phyloP scores from a whole-genome alignment of 2,888 invertebrate species.

The Callyntrura guangdongensis region DNA sequence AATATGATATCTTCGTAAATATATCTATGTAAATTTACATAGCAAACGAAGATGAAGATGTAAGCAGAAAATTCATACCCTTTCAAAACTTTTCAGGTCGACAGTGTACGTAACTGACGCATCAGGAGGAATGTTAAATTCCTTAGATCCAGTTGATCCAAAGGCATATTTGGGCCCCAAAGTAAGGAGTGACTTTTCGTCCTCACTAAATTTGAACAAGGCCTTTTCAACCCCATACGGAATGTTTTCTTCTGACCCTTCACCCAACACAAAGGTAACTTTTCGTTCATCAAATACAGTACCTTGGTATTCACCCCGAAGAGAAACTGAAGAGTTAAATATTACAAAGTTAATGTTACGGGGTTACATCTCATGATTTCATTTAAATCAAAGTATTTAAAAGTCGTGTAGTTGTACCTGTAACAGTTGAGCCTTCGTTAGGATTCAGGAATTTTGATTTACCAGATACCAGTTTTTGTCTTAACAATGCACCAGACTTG shows the following conservation, averaged over 20 bases:
- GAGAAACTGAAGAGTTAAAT: conserved; percentile 89
- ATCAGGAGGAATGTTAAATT: conserved; percentile 92
- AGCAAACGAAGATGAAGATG: no score
- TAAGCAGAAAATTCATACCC: conserved; percentile 85
- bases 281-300: conserved; percentile 93
- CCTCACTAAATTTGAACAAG: conserved; percentile 92
- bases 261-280: conserved; percentile 94
- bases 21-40: no score
- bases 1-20: no score
- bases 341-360: no score
- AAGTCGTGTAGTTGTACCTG: conserved; percentile 88
- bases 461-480: conserved; percentile 91
- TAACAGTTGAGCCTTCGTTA: conserved; percentile 93
- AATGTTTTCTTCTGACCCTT: conserved; percentile 92
- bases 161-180: conserved; percentile 94
- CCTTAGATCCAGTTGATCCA: conserved; percentile 90
- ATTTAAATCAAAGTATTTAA: no score
- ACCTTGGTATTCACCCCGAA: conserved; percentile 90
- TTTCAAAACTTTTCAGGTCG: conserved; percentile 94
- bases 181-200: conserved; percentile 91
- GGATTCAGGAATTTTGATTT: conserved; percentile 90
- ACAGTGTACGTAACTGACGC: conserved; percentile 93
- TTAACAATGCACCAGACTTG: conserved; percentile 93
- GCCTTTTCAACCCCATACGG: conserved; percentile 94
- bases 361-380: no score